Conservation (phyloP, 2,797 vertebrate genomes). For the Heliangelus exortis region DNA sequence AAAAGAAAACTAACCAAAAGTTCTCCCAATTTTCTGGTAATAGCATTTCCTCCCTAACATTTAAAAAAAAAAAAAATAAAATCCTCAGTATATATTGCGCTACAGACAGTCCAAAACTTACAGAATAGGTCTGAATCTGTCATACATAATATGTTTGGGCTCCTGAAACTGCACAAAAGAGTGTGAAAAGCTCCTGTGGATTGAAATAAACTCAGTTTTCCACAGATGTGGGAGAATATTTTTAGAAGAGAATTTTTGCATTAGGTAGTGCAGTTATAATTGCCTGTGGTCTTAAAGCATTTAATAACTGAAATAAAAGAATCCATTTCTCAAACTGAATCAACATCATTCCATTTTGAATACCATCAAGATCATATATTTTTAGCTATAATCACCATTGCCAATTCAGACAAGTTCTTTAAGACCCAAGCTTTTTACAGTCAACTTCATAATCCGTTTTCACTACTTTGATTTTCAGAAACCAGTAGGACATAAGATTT, state of each 20-base stretch:
- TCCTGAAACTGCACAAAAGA: neutral
- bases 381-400: neutral
- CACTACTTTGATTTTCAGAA: neutral
- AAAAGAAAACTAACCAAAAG: conserved; percentile 42
- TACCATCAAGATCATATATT: neutral
- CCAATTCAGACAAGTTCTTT: neutral
- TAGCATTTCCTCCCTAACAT: neutral
- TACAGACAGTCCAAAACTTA: neutral
- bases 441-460: neutral
- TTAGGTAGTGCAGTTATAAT: neutral
- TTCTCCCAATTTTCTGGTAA: neutral
- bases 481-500: neutral
- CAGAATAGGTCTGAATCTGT: neutral
- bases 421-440: neutral
- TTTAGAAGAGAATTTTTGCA: neutral
- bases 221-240: neutral
- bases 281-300: neutral
- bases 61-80: neutral
- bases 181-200: neutral
- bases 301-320: neutral
- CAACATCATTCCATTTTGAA: neutral
- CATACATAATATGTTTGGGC: neutral
- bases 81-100: neutral
- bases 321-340: neutral
- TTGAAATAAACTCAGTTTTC: neutral